A percentile compares a stretch with the other conserved stretches of the same genome.
These are phyloP conservation scores for Peromyscus eremicus DNA, from an alignment of 2,797 vertebrate species.

Conservation along the genomic window DNA sequence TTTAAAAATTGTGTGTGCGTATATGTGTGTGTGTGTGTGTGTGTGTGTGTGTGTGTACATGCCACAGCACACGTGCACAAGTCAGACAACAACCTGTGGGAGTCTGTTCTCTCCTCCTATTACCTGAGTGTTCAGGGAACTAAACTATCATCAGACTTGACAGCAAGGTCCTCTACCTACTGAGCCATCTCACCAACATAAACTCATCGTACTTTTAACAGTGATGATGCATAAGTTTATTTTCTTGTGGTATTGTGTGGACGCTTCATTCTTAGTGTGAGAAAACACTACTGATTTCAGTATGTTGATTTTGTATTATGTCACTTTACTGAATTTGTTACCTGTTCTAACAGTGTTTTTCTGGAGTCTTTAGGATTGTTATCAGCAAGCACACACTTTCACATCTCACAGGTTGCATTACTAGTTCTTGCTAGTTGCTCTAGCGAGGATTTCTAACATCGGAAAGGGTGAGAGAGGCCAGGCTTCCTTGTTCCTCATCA, in stretches of 20 bases:
- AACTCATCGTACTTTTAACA: background rate
- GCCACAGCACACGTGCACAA: background rate
- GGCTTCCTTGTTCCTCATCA: background rate
- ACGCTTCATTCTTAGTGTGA: background rate
- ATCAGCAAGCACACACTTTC: background rate
- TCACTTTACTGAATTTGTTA: background rate
- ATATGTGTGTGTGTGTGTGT: background rate
- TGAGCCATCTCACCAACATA: background rate
- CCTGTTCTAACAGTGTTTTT: background rate
- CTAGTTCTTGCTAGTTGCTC: background rate
- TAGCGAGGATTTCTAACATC: background rate
- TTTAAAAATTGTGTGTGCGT: background rate
- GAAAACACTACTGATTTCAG: background rate
- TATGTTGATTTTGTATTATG: background rate
- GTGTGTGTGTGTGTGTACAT: background rate
- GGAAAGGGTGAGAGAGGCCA: background rate
- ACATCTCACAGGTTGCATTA: background rate
- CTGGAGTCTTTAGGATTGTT: background rate
- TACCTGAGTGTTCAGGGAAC: background rate
- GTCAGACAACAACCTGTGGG: background rate
- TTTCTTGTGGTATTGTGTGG: background rate
- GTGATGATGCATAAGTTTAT: too few species aligned
- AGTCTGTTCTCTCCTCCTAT: background rate
- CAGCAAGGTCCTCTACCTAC: background rate
- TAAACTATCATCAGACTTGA: background rate